A percentile compares a stretch with the other conserved stretches of the same genome.
These are phyloP conservation scores for Adelosebastes latens DNA, from an alignment of 2,797 vertebrate species.

Conservation along the genomic window DNA sequence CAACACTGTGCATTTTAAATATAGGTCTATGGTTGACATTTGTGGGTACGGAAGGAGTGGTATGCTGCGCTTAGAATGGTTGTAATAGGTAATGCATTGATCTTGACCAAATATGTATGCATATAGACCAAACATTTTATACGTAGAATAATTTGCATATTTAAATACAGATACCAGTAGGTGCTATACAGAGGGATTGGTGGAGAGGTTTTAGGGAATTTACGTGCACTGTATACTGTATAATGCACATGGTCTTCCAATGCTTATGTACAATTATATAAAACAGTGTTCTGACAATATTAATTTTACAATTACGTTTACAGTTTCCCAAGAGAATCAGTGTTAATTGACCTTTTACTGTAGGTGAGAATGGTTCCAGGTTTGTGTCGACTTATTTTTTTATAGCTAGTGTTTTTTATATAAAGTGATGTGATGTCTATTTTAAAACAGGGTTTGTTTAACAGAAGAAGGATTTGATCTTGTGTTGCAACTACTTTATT, in stretches of 20 bases:
- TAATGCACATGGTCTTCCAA: neutral
- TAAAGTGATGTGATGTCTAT: constrained; percentile 66
- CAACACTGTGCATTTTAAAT: constrained; percentile 79
- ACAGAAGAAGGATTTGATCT: constrained; percentile 28
- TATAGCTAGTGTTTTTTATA: constrained; percentile 66
- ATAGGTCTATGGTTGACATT: constrained; percentile 41
- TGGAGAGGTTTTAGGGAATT: neutral
- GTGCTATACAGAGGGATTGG: neutral
- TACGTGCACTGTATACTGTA: neutral
- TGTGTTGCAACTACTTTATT: constrained; percentile 43
- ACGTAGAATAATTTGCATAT: neutral
- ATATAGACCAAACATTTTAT: neutral
- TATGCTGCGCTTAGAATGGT: neutral
- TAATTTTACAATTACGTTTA: neutral
- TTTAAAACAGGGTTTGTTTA: constrained; percentile 53
- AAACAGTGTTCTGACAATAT: neutral
- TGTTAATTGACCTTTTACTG: constrained; percentile 49
- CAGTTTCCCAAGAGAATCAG: constrained; percentile 6
- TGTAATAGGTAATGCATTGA: constrained; percentile 3
- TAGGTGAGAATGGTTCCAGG: constrained; percentile 17
- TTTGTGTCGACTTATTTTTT: constrained; percentile 49
- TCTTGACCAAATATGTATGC: neutral
- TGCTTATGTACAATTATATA: neutral
- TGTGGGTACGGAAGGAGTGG: neutral
- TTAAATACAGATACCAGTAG: neutral